A percentile compares a stretch with the other conserved stretches of the same genome.
Conservation (phyloP, 2,888 invertebrate genomes). For the Trichopria drosophilae region DNA sequence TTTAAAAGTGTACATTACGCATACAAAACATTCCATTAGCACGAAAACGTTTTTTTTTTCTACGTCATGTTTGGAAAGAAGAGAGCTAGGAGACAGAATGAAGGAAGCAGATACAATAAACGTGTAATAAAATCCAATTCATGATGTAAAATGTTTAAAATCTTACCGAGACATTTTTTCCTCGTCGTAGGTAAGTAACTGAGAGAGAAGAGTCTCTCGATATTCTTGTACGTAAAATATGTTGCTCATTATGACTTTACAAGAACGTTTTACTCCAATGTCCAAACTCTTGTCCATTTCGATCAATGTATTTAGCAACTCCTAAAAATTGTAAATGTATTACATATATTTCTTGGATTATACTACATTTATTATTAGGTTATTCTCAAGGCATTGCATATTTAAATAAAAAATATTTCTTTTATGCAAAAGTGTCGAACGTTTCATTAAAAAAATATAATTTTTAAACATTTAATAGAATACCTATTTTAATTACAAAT, state of each 20-base stretch:
- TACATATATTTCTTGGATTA: no score
- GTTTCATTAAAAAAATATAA: conserved; percentile 2
- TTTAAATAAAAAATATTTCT: no score
- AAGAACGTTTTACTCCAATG: conserved; percentile 72
- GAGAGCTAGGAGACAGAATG: no score
- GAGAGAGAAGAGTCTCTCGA: conserved; percentile 81
- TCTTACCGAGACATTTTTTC: conserved; percentile 81
- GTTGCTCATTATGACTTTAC: conserved; percentile 86
- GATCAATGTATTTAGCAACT: conserved; percentile 80
- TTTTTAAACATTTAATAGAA: no score
- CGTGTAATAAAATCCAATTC: no score
- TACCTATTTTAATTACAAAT: no score
- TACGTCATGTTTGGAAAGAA: not conserved
- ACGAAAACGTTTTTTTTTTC: no score
- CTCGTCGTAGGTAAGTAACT: conserved; percentile 82
- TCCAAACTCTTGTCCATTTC: conserved; percentile 80
- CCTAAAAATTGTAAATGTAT: conserved; percentile 60
- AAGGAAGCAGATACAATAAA: no score
- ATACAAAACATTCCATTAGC: no score
- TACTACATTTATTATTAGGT: no score
- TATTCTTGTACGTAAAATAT: conserved; percentile 94
- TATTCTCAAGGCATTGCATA: no score
- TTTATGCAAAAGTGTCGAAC: conserved; percentile 3
- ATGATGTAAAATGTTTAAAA: conserved; percentile 3
- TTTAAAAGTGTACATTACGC: no score